These are phyloP conservation scores for Hyla sarda DNA, from an alignment of 2,113 vertebrate species.

Conservation along the genomic window DNA sequence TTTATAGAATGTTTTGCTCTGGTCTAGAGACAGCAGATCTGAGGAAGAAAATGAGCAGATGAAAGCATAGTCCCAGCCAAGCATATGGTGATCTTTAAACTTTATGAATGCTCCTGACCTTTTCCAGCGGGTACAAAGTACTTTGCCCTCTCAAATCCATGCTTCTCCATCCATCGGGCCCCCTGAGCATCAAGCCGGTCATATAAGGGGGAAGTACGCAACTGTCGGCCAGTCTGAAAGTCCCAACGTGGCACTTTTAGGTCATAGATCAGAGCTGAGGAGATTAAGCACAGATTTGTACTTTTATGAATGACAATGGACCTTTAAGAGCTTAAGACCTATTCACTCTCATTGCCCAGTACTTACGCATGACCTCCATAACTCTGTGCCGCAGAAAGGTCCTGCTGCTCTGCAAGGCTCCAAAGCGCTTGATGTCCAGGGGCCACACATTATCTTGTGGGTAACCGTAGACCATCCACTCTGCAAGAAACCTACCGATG, in stretches of 20 bases:
- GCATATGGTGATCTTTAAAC: background rate
- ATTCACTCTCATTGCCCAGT: background rate
- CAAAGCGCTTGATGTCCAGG: conserved; percentile 94
- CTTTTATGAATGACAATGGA: background rate
- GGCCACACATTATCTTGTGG: conserved; percentile 91
- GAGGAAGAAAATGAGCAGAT: background rate
- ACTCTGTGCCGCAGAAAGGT: conserved; percentile 96
- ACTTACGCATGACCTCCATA: conserved; percentile 99
- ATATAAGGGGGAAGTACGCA: conserved; percentile 92
- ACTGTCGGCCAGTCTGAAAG: conserved; percentile 95
- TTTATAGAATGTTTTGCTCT: conserved; percentile 98
- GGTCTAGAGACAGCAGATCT: conserved; percentile 93
- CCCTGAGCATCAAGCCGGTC: conserved; percentile 95
- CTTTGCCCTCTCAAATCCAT: conserved; percentile 95
- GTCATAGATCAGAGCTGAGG: conserved; percentile 87
- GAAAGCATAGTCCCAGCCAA: background rate
- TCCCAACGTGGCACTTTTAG: conserved; percentile 98
- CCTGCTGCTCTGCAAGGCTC: conserved; percentile 93
- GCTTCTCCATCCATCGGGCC: conserved; percentile 98
- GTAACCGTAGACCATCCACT: conserved; percentile 96
- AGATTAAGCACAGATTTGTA: background rate
- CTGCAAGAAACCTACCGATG: conserved; percentile 85
- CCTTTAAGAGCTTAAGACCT: no score
- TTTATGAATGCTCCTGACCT: conserved; percentile 71
- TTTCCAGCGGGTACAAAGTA: conserved; percentile 93